phyloP scores from a whole-genome alignment of 2,113 vertebrate genomes.

The Corvus cornix region DNA sequence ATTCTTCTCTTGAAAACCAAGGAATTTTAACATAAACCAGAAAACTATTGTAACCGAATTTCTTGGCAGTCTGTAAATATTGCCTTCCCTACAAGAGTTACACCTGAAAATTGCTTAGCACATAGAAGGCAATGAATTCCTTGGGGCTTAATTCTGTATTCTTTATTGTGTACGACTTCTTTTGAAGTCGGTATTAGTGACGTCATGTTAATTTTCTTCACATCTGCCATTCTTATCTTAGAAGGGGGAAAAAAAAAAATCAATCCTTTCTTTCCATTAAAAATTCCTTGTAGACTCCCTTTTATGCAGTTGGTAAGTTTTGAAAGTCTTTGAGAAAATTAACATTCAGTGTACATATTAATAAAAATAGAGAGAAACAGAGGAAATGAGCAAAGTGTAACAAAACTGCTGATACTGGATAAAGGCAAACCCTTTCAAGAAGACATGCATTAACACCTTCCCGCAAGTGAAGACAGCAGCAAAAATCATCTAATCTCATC shows the following conservation, averaged over 20 bases:
- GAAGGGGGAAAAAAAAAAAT: not conserved
- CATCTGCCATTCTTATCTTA: slow-evolving; percentile 23
- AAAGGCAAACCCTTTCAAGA: not conserved
- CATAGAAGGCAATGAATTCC: slow-evolving; percentile 35
- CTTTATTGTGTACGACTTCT: slow-evolving; percentile 1
- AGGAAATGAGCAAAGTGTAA: slow-evolving; percentile 2
- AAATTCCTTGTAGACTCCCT: slow-evolving; percentile 14
- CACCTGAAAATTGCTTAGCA: slow-evolving; percentile 74
- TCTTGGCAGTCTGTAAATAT: slow-evolving; percentile 14
- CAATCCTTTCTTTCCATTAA: slow-evolving; percentile 30
- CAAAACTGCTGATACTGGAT: not conserved
- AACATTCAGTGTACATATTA: slow-evolving; percentile 25
- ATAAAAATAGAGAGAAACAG: not conserved
- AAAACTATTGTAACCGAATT: not conserved
- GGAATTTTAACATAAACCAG: not conserved
- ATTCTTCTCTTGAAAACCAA: not conserved
- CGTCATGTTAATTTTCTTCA: slow-evolving; percentile 52
- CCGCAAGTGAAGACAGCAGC: slow-evolving; percentile 3
- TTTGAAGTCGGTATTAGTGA: slow-evolving; percentile 66
- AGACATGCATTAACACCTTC: slow-evolving; percentile 3
- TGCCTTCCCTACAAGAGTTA: slow-evolving; percentile 67
- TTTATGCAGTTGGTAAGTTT: not conserved
- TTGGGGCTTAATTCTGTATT: slow-evolving; percentile 18
- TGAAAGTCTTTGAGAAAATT: slow-evolving; percentile 17
- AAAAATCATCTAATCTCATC: not conserved